Base-by-base conservation (phyloP, 2,888 invertebrate species). In the Protophormia terraenovae region DNA sequence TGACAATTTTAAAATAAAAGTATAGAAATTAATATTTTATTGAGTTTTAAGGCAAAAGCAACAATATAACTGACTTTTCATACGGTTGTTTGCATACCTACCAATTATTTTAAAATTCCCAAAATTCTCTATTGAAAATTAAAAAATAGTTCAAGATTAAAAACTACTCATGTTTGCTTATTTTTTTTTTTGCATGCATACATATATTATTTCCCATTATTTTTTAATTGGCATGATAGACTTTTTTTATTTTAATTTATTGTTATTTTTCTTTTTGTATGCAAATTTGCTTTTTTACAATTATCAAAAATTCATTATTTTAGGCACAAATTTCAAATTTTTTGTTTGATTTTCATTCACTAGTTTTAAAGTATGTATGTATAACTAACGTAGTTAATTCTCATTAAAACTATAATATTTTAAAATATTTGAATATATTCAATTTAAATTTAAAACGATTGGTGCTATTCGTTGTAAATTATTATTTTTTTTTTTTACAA, bases 251-350 rank as follows among this genome's bases (percentile, higher is more conserved):
- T n/a, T n/a, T n/a, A n/a, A n/a, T n/a, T n/a, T n/a, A n/a, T n/a
- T n/a, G n/a, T n/a, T n/a, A n/a, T n/a, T n/a, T n/a, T n/a, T n/a
- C n/a, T n/a, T 41, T 41, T 27, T 64, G 5, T 27, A 67, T 69
- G 12, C 14, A 27, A 45, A 32, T 41, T 53, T 62, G 19, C 5
- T 55, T 24, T 22, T 66, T 55, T 69, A 22, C 41, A 16, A 47
- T 38, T 66, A 55, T 22, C 50, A 69, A 50, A 60, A 41, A 27
- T 45, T 24, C 12, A 55, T 32, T 79, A 35, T 69, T 84, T 69
- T 71, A 81, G 80, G 64, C 81, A 69, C 81, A 87, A 87, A 84
- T 73, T 86, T 86, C 29, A 29, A 41, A 22, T 55, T 60, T 41
- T 77, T 62, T 41, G 29, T 75, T 75, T 71, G 38, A 67, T 60